Conservation (phyloP, 2,113 vertebrate genomes). For the Eurystomus gularis region DNA sequence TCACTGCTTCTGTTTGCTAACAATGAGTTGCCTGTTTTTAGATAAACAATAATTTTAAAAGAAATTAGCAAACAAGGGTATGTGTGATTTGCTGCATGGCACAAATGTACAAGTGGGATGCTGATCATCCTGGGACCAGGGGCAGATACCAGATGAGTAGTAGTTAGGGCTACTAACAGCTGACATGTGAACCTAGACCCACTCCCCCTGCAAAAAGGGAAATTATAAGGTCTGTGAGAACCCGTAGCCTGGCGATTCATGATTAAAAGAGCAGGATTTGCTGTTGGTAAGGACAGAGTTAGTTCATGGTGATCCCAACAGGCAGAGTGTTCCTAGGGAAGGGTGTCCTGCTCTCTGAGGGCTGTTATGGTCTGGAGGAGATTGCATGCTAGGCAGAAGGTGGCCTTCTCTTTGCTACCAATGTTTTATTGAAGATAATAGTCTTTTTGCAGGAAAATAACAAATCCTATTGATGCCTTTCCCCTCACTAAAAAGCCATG, state of each 20-base stretch:
- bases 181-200: background rate
- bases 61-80: background rate
- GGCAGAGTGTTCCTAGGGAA: background rate
- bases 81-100: background rate
- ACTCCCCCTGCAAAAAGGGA: background rate
- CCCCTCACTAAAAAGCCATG: background rate
- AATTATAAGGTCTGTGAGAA: background rate
- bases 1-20: background rate
- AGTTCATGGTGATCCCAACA: background rate
- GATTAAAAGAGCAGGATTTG: background rate
- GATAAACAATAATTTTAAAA: background rate
- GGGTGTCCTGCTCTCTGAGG: background rate
- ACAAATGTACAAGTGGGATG: background rate
- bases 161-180: background rate
- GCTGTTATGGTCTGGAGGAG: background rate
- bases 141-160: background rate
- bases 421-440: background rate
- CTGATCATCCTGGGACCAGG: background rate
- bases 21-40: background rate
- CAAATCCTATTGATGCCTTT: background rate
- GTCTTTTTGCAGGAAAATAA: background rate
- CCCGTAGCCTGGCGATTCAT: background rate
- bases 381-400: background rate
- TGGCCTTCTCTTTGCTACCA: background rate
- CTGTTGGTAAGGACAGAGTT: background rate